Evolutionary conservation across 2,113 vertebrate species (phyloP).

Genomic region (Leptodactylus fuscus): DNA sequence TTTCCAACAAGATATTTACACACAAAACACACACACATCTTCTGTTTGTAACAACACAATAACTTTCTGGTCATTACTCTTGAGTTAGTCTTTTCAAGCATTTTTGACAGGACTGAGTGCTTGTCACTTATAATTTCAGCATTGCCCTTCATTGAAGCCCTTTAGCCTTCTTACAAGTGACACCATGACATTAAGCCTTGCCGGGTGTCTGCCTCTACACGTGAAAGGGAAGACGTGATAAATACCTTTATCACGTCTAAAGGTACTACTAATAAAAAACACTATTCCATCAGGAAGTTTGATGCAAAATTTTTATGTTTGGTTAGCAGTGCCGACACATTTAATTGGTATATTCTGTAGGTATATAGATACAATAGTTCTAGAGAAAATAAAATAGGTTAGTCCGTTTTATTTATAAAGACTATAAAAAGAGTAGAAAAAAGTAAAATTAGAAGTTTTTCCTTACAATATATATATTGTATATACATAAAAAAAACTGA

Average conservation of each 20-base stretch:
- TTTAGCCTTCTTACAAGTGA: conserved; percentile 49
- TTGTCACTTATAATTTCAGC: conserved; percentile 55
- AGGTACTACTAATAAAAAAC: neutral
- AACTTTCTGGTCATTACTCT: conserved; percentile 55
- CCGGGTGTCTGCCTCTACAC: neutral
- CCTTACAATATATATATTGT: too few relatives aligned
- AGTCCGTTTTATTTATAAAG: too few relatives aligned
- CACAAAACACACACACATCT: conserved; percentile 51
- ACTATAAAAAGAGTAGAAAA: too few relatives aligned
- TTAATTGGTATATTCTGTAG: too few relatives aligned
- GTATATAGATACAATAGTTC: too few relatives aligned
- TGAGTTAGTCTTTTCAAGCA: conserved; percentile 65
- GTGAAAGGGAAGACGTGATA: neutral
- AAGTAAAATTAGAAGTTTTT: too few relatives aligned
- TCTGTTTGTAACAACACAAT: conserved; percentile 63
- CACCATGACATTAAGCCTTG: conserved; percentile 42
- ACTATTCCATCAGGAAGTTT: too few relatives aligned
- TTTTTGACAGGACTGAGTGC: conserved; percentile 60
- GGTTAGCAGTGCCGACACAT: too few relatives aligned
- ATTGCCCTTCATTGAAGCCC: conserved; percentile 55
- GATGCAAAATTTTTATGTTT: too few relatives aligned
- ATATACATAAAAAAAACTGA: too few relatives aligned
- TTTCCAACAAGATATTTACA: conserved; percentile 51
- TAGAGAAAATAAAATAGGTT: too few relatives aligned
- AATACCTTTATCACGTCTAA: conserved; percentile 26